A percentile compares a stretch with the other conserved stretches of the same genome.
These are phyloP conservation scores for Gyps fulvus DNA, from an alignment of 2,113 vertebrate species.

Conservation along the genomic window DNA sequence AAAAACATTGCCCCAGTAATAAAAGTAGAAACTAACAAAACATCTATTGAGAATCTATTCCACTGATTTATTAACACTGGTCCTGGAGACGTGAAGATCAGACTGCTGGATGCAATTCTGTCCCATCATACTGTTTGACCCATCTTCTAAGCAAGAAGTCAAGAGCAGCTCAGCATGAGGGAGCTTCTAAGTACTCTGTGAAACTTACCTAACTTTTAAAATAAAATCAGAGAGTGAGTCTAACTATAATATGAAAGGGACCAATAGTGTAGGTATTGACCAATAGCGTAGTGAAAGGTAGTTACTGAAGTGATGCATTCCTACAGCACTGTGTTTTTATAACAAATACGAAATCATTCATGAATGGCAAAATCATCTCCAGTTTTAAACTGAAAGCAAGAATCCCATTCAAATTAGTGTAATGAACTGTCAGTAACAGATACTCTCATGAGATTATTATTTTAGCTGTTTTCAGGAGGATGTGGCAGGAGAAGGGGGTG, in stretches of 20 bases:
- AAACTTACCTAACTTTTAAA: not conserved
- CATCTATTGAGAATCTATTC: not conserved
- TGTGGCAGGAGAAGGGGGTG: not conserved
- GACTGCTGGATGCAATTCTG: not conserved
- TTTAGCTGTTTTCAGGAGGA: not conserved
- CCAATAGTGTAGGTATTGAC: not conserved
- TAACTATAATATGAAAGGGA: not conserved
- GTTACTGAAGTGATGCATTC: not conserved
- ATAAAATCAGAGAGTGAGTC: not conserved
- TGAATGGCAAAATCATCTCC: not conserved
- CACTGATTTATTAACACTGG: not conserved
- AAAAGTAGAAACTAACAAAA: not conserved
- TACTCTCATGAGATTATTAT: not conserved
- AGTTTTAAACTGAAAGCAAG: not conserved
- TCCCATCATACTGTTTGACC: not conserved
- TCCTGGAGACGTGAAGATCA: not conserved
- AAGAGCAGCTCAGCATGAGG: not conserved
- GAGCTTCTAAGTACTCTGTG: not conserved
- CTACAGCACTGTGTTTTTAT: not conserved
- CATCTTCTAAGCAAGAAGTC: not conserved
- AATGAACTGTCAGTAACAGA: not conserved
- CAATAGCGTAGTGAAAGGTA: not conserved
- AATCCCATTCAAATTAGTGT: not conserved
- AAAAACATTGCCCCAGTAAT: not conserved
- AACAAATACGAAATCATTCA: not conserved